These are phyloP conservation scores for Chionoecetes opilio DNA, from an alignment of 1,140 invertebrate species.

Conservation along the genomic window DNA sequence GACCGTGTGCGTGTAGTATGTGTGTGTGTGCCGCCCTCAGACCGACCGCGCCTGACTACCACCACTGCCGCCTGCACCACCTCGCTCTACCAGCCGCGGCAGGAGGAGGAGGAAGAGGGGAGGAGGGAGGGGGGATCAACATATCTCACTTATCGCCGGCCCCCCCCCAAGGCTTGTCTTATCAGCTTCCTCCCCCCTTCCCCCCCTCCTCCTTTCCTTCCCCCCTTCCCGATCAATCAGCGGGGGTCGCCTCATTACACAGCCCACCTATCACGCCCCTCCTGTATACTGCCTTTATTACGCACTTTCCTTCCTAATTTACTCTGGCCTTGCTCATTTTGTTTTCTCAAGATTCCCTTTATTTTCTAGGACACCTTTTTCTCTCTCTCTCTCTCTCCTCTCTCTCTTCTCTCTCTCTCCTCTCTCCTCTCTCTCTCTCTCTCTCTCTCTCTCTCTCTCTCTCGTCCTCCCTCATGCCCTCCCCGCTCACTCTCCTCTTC, in stretches of 20 bases:
- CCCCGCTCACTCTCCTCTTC: neutral
- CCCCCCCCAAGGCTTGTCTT: neutral
- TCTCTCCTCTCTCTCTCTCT: neutral
- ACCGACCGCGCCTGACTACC: neutral
- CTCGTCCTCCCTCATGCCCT: neutral
- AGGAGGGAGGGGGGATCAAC: neutral
- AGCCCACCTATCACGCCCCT: neutral
- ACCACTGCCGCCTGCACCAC: neutral
- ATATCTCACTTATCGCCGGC: neutral
- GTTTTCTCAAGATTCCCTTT: too few species aligned
- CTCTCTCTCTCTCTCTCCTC: neutral
- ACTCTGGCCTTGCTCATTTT: neutral
- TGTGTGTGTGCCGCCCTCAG: neutral
- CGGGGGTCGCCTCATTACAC: neutral
- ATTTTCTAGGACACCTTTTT: neutral
- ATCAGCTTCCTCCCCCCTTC: neutral
- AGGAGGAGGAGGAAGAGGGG: constrained; percentile 13
- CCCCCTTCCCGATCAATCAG: neutral
- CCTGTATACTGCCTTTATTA: constrained; percentile 5
- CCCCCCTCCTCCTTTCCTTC: neutral
- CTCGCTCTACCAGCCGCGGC: neutral
- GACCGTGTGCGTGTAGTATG: neutral
- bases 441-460: constrained; percentile 27
- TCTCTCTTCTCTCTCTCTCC: neutral
- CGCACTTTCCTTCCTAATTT: neutral